Evolutionary conservation across 1,140 invertebrate genomes (phyloP).

Genomic region (Trichoplusia ni): DNA sequence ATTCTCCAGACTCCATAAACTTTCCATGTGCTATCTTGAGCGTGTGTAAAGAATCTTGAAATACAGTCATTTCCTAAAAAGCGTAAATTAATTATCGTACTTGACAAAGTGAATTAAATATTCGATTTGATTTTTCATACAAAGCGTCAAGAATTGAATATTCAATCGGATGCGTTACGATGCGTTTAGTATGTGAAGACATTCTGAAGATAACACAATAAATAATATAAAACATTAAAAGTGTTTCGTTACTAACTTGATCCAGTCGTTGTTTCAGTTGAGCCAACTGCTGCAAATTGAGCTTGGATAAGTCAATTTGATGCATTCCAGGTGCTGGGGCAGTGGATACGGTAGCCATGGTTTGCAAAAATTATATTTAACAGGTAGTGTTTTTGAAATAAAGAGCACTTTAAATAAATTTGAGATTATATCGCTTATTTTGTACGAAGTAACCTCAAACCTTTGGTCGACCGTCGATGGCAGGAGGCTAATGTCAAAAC

Average conservation of each 20-base stretch:
- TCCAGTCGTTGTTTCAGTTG: slow-evolving; percentile 93
- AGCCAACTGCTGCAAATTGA: slow-evolving; percentile 90
- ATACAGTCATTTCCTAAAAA: slow-evolving; percentile 90
- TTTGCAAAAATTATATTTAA: slow-evolving; percentile 38
- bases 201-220: not conserved
- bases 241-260: slow-evolving; percentile 88
- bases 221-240: no score
- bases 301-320: slow-evolving; percentile 89
- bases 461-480: not conserved
- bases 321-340: slow-evolving; percentile 84
- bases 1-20: slow-evolving; percentile 93
- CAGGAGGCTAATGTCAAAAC: no score
- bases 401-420: slow-evolving; percentile 29
- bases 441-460: slow-evolving; percentile 25
- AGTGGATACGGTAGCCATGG: slow-evolving; percentile 83
- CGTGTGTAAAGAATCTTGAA: slow-evolving; percentile 93
- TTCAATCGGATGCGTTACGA: no score
- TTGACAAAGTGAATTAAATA: no score
- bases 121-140: no score
- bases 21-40: slow-evolving; percentile 95
- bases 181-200: no score
- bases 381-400: not conserved
- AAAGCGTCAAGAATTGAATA: no score
- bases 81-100: slow-evolving; percentile 2
- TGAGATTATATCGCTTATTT: slow-evolving; percentile 31